These are phyloP conservation scores for Fratercula arctica DNA, from an alignment of 2,797 vertebrate species.

Conservation along the genomic window DNA sequence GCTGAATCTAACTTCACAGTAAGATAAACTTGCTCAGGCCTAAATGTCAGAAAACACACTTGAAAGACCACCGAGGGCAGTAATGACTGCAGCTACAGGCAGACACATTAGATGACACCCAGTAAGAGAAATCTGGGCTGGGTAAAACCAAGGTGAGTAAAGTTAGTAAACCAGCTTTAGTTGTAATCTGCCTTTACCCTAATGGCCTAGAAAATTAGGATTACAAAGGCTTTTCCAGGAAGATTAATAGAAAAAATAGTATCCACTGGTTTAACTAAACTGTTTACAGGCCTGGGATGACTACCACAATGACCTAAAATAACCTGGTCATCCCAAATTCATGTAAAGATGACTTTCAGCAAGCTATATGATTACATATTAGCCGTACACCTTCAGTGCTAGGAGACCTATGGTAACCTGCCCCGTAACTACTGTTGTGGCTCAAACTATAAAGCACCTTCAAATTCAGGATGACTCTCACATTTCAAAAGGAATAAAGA, in stretches of 20 bases:
- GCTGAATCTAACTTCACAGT: not conserved
- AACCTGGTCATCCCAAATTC: not conserved
- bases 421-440: not conserved
- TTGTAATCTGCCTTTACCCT: conserved; percentile 50
- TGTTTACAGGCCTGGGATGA: not conserved
- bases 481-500: not conserved
- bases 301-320: not conserved
- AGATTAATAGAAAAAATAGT: conserved; percentile 58
- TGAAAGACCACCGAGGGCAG: not conserved
- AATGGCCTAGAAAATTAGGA: conserved; percentile 51
- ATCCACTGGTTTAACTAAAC: not conserved
- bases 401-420: not conserved
- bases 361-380: not conserved
- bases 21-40: not conserved
- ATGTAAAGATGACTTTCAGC: not conserved
- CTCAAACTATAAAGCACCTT: not conserved
- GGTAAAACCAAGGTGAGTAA: conserved; percentile 6
- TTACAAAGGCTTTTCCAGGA: conserved; percentile 50
- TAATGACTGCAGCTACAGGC: not conserved
- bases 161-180: conserved; percentile 41
- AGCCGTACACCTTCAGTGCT: not conserved
- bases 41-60: not conserved
- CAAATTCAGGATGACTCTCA: not conserved
- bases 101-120: not conserved
- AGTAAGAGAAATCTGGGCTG: not conserved